Conservation (phyloP, 2,888 invertebrate species). For the Tenodera sinensis region DNA sequence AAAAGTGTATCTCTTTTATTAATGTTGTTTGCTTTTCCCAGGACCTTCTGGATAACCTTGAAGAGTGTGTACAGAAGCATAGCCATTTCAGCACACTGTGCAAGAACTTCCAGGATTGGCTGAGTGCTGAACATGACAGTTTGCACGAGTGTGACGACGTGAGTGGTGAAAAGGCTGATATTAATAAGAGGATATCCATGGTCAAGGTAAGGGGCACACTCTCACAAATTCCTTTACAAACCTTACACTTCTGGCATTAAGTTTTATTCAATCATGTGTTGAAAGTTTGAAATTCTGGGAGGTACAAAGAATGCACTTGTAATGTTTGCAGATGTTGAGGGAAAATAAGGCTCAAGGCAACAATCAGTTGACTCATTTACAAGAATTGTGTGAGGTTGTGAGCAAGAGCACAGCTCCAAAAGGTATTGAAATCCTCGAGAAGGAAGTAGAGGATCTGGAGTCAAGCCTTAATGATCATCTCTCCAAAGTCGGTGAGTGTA, state of each 20-base stretch:
- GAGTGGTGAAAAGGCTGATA: constrained; percentile 79
- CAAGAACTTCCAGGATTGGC: constrained; percentile 77
- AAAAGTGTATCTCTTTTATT: not conserved
- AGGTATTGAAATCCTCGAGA: constrained; percentile 68
- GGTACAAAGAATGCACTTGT: not conserved
- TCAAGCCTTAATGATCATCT: constrained; percentile 64
- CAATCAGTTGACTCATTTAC: constrained; percentile 63
- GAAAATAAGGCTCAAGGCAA: constrained; percentile 63
- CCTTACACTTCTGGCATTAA: too few relatives aligned
- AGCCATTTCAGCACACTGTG: constrained; percentile 72
- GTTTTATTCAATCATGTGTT: too few relatives aligned
- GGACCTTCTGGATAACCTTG: constrained; percentile 77
- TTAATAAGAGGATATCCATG: constrained; percentile 66
- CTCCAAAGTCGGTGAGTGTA: constrained; percentile 54
- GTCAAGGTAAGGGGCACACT: constrained; percentile 41
- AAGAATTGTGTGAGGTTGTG: constrained; percentile 61
- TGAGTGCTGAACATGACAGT: constrained; percentile 74
- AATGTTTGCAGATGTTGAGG: constrained; percentile 50
- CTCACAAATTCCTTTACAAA: too few relatives aligned
- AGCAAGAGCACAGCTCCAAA: constrained; percentile 76
- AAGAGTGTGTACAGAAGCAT: constrained; percentile 82
- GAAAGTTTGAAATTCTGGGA: too few relatives aligned
- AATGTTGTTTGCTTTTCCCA: constrained; percentile 31
- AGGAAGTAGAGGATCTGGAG: constrained; percentile 68
- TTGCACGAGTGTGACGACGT: constrained; percentile 76